phyloP scores from a whole-genome alignment of 2,113 vertebrate genomes.

The Stictonetta naevosa region DNA sequence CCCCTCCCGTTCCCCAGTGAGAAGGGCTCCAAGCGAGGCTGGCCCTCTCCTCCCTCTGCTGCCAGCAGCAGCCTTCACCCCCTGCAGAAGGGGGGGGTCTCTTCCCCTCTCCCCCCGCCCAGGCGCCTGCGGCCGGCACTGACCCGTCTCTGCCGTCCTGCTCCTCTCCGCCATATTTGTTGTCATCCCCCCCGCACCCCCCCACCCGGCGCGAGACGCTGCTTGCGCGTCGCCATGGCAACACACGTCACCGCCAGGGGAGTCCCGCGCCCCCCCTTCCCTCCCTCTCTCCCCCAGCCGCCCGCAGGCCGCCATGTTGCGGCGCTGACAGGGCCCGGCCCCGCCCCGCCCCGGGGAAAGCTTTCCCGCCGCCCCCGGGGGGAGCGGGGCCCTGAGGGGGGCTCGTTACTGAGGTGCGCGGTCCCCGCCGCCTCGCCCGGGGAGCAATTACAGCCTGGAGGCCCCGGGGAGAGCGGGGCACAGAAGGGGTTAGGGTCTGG shows the following conservation, averaged over 20 bases:
- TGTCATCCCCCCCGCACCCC: conserved; percentile 34
- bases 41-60: background rate
- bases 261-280: background rate
- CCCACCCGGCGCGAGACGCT: conserved; percentile 49
- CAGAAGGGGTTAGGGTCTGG: too few relatives aligned
- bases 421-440: background rate
- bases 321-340: background rate
- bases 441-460: background rate
- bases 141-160: conserved; percentile 79
- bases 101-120: conserved; percentile 8
- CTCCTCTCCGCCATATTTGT: conserved; percentile 83
- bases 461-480: fast-evolving
- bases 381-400: background rate
- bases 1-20: background rate
- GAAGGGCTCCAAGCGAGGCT: background rate
- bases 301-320: background rate
- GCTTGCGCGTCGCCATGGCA: conserved; percentile 57
- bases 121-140: conserved; percentile 68
- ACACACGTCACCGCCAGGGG: conserved; percentile 52
- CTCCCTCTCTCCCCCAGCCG: background rate
- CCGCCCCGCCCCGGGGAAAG: background rate
- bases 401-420: fast-evolving
- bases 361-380: background rate
- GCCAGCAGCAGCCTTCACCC: background rate
- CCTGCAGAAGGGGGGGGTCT: background rate